Evolutionary conservation across 1,140 invertebrate species (phyloP), one percentile per base, ranked within the genome.

Genomic region (Apis laboriosa): DNA sequence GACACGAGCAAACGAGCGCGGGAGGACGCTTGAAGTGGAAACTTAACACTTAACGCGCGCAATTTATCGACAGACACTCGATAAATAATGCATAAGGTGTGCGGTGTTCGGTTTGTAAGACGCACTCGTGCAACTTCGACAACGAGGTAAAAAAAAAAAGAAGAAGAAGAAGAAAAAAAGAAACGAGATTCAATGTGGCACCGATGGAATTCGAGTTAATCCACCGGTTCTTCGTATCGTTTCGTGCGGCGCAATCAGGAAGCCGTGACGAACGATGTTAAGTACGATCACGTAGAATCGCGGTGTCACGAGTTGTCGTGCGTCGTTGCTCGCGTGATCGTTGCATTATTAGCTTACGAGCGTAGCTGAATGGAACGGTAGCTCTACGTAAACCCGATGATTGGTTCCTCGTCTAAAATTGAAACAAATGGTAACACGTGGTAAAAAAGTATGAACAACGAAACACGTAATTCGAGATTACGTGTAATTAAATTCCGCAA

Each of bases 61-160:
- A 67, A 51, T n/a, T n/a, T n/a, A n/a, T n/a, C 53, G 34, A 3
- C n/a, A 51, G 24, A 24, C 34, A 15, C 53, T 5, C 12, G 61
- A 81, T 81, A 76, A 81, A 81, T 81, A 81, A 81, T 81, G 53
- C 61, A 81, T 81, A 12, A 55, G 51, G 4, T 34, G 56, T 76
- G 34, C 34, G 34, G 2, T 34, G 53, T 55, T 51, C 63, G 56
- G 60, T 58, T 80, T 74, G 17, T 3, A 43, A 75, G 56, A 75
- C 15, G 24, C 61, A 61, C 67, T 80, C 24, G 51, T n/a, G 70
- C 49, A 80, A 28, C 21, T 49, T 24, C 13, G 12, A 3, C 15
- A 43, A 56, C 24, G 28, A n/a, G 34, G 66, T 2, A 81, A 81
- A 34, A 76, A 7, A 43, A 43, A 43, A 7, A 7, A 3, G 34